These are phyloP conservation scores for Leucopsar rothschildi DNA, from an alignment of 2,113 vertebrate genomes.

Conservation along the genomic window DNA sequence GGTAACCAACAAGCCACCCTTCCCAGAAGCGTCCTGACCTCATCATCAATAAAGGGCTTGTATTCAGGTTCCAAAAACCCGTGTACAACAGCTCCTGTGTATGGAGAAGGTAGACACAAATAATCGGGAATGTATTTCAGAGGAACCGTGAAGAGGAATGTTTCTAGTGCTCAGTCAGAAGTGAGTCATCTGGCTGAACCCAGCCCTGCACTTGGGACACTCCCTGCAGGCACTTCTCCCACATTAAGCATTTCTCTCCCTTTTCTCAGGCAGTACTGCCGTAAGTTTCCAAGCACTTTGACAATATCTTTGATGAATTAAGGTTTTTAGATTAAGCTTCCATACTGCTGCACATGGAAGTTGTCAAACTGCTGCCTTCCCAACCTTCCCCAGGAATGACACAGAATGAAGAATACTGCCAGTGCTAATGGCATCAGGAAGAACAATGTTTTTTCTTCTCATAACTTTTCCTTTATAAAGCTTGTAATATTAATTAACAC, in stretches of 20 bases:
- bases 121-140: neutral
- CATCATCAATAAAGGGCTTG: neutral
- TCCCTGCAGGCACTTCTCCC: neutral
- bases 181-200: neutral
- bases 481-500: neutral
- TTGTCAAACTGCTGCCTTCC: neutral
- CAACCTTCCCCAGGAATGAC: neutral
- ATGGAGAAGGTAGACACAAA: neutral
- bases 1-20: neutral
- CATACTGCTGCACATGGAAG: neutral
- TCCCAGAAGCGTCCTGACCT: neutral
- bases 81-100: neutral
- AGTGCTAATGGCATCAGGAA: neutral
- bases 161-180: neutral
- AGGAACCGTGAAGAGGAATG: neutral
- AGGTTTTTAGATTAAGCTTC: neutral
- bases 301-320: neutral
- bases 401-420: neutral
- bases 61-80: neutral
- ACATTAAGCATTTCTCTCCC: neutral
- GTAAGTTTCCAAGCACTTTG: neutral
- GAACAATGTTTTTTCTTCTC: neutral
- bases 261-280: neutral
- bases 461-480: neutral
- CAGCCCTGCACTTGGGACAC: neutral